Conservation (phyloP, 1,140 invertebrate species). For the Chironomus striatipennis region DNA sequence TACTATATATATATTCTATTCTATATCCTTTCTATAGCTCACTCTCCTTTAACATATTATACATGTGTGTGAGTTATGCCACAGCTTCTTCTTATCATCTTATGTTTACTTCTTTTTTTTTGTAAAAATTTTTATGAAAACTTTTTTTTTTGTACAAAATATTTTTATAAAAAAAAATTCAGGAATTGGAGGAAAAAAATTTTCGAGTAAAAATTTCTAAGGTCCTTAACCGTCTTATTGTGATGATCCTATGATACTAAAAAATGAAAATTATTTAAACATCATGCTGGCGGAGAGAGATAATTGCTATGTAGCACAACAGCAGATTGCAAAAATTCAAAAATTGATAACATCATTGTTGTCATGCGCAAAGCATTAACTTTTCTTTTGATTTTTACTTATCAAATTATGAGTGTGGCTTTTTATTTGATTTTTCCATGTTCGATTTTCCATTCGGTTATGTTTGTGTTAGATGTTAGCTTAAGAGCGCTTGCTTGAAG, state of each 20-base stretch:
- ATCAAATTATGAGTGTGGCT: constrained; percentile 23
- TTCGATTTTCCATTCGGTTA: constrained; percentile 6
- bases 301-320: constrained; percentile 9
- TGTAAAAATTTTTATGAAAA: not conserved
- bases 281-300: not conserved
- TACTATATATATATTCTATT: not conserved
- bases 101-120: not conserved
- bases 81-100: too few relatives aligned
- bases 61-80: not conserved
- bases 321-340: not conserved
- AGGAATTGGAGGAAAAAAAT: not conserved
- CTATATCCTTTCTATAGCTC: not conserved
- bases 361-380: constrained; percentile 13
- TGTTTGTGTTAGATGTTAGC: constrained; percentile 1
- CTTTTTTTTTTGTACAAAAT: not conserved
- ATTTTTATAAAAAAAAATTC: too few relatives aligned
- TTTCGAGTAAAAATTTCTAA: not conserved
- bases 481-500: constrained; percentile 16
- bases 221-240: not conserved
- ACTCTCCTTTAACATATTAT: not conserved
- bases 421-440: constrained; percentile 24
- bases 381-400: constrained; percentile 21
- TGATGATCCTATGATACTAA: not conserved
- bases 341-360: not conserved
- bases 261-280: constrained; percentile 11